phyloP scores from a whole-genome alignment of 2,888 invertebrate species.

The Nowickia ferox region DNA sequence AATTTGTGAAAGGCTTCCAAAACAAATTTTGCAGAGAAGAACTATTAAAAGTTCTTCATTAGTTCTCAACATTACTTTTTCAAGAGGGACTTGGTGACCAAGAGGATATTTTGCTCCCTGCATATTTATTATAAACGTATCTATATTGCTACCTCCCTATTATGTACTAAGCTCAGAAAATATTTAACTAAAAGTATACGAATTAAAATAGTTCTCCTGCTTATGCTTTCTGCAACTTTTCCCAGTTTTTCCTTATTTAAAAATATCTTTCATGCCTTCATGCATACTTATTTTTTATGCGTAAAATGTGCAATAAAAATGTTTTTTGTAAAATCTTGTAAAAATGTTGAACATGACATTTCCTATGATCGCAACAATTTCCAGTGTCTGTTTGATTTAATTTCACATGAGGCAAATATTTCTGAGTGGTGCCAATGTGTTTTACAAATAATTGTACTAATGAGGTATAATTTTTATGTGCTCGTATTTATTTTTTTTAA shows the following conservation, averaged over 20 bases:
- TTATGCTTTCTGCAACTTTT: background rate
- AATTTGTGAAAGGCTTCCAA: too few relatives aligned
- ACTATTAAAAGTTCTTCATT: too few relatives aligned
- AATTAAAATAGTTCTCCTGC: slow-evolving; percentile 1
- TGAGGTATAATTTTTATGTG: slow-evolving; percentile 62
- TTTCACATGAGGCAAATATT: slow-evolving; percentile 1
- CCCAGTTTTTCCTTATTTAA: slow-evolving; percentile 4
- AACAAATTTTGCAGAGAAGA: too few relatives aligned
- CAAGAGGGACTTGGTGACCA: too few relatives aligned
- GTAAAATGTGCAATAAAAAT: slow-evolving; percentile 36
- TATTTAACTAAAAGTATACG: slow-evolving; percentile 9
- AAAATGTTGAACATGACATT: slow-evolving; percentile 52
- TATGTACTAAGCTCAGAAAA: slow-evolving; percentile 3
- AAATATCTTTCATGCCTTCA: background rate
- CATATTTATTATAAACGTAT: too few relatives aligned
- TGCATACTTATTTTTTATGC: slow-evolving; percentile 7
- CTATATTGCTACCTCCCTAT: background rate
- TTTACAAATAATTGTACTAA: slow-evolving; percentile 70
- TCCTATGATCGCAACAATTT: slow-evolving; percentile 45
- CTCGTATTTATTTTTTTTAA: background rate
- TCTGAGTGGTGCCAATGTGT: slow-evolving; percentile 63
- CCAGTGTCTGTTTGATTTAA: slow-evolving; percentile 32
- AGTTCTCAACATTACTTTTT: too few relatives aligned
- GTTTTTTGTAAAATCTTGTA: background rate
- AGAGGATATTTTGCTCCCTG: too few relatives aligned